These are phyloP conservation scores for Clostera curtula DNA, from an alignment of 2,888 invertebrate species.

Conservation along the genomic window DNA sequence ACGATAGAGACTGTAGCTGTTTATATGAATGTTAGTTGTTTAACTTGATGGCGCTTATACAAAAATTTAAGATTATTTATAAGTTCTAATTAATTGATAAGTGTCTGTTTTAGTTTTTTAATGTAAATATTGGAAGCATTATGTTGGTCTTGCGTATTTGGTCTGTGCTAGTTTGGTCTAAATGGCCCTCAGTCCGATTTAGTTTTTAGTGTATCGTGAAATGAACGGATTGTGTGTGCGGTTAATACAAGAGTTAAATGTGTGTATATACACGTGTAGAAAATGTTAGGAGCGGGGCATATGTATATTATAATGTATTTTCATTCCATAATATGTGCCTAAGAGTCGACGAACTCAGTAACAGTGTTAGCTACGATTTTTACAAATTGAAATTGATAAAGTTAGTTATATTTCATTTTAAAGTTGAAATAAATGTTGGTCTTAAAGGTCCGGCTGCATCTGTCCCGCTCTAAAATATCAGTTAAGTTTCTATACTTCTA, in stretches of 20 bases:
- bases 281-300: slow-evolving; percentile 45
- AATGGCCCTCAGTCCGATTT: slow-evolving; percentile 15
- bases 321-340: slow-evolving; percentile 62
- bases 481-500: slow-evolving; percentile 46
- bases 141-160: slow-evolving; percentile 11
- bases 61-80: slow-evolving; percentile 31
- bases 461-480: slow-evolving; percentile 50
- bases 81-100: slow-evolving; percentile 27
- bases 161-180: slow-evolving; percentile 8
- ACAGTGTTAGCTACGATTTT: slow-evolving; percentile 46
- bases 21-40: slow-evolving; percentile 67
- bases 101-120: slow-evolving; percentile 33
- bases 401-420: slow-evolving; percentile 10
- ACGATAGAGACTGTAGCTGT: slow-evolving; percentile 62
- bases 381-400: slow-evolving; percentile 19
- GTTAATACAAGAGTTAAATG: slow-evolving; percentile 3
- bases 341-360: slow-evolving; percentile 47
- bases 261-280: slow-evolving; percentile 51
- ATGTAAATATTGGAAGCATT: slow-evolving; percentile 41
- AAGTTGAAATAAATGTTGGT: too few relatives aligned
- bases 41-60: slow-evolving; percentile 50
- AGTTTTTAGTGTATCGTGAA: slow-evolving; percentile 22
- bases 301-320: slow-evolving; percentile 33
- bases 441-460: too few relatives aligned
- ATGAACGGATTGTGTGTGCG: slow-evolving; percentile 4